These are phyloP conservation scores for Scrobipalpa atriplicella DNA, from an alignment of 2,888 invertebrate genomes.

Conservation along the genomic window DNA sequence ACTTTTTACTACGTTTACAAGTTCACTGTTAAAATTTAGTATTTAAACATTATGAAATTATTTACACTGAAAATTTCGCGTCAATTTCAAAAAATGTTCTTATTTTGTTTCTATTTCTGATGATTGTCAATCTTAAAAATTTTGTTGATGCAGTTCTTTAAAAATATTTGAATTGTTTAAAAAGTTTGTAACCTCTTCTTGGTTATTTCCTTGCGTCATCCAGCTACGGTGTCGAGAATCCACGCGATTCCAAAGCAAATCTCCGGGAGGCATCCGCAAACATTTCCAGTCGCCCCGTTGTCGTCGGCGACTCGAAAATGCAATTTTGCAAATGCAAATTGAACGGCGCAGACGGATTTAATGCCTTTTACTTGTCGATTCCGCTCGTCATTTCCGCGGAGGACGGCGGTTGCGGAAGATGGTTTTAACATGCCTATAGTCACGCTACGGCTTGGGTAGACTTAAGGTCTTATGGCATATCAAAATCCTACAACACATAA, in stretches of 20 bases:
- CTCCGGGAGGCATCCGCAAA: constrained; percentile 64
- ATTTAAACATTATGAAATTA: neutral
- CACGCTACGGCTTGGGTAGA: too few species aligned
- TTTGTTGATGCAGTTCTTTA: neutral
- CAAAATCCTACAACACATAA: too few species aligned
- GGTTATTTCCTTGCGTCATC: neutral
- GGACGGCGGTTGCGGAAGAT: neutral
- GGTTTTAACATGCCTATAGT: too few species aligned
- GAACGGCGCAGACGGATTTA: constrained; percentile 77
- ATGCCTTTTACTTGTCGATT: constrained; percentile 75
- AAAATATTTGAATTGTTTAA: neutral
- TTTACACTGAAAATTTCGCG: neutral
- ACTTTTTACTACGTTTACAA: constrained; percentile 29
- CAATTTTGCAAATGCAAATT: constrained; percentile 80
- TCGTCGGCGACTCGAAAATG: constrained; percentile 71
- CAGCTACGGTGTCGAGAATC: constrained; percentile 38
- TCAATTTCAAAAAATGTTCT: neutral
- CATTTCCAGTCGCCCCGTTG: constrained; percentile 64
- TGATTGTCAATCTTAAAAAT: neutral
- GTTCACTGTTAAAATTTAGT: constrained; percentile 32
- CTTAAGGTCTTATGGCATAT: too few species aligned
- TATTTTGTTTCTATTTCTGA: neutral
- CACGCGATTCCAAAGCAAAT: constrained; percentile 52
- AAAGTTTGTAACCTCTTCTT: too few species aligned
- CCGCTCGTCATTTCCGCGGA: constrained; percentile 68